Percentiles rank a stretch among this genome's conserved stretches.
Evolutionary conservation across 2,888 invertebrate species (phyloP).

Genomic region (Folsomia manolachei): DNA sequence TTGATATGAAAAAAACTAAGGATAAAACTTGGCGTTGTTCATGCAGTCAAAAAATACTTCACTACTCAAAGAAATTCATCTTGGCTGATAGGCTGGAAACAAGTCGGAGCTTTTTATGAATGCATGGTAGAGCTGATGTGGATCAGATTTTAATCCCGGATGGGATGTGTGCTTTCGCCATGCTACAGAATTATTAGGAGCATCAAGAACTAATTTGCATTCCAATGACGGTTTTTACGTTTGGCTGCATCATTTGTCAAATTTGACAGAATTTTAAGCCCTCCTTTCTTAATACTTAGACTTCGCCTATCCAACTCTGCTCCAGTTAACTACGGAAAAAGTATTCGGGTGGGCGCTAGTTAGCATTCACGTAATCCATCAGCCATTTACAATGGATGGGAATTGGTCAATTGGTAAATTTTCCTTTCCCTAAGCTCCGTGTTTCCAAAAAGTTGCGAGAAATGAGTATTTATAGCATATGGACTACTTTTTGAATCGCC

Average conservation of each 20-base stretch:
- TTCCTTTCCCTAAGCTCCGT: too few relatives aligned
- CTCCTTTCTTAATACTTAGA: not conserved
- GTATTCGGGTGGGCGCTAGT: not conserved
- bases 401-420: too few relatives aligned
- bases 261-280: slow-evolving; percentile 20
- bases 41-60: not conserved
- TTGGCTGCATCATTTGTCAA: slow-evolving; percentile 29
- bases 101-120: too few relatives aligned
- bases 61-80: not conserved
- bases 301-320: not conserved
- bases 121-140: not conserved
- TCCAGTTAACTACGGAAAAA: too few relatives aligned
- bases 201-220: slow-evolving; percentile 26
- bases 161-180: not conserved
- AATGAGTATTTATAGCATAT: not conserved
- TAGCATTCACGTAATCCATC: not conserved
- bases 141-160: not conserved
- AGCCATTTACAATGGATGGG: too few relatives aligned
- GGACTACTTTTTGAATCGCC: not conserved
- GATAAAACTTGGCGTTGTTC: not conserved
- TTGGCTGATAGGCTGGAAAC: not conserved
- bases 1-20: not conserved
- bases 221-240: slow-evolving; percentile 29
- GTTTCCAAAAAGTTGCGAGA: not conserved
- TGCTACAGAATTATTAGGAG: not conserved